Base-by-base conservation (phyloP, 2,113 vertebrate genomes). In the Daboia siamensis region DNA sequence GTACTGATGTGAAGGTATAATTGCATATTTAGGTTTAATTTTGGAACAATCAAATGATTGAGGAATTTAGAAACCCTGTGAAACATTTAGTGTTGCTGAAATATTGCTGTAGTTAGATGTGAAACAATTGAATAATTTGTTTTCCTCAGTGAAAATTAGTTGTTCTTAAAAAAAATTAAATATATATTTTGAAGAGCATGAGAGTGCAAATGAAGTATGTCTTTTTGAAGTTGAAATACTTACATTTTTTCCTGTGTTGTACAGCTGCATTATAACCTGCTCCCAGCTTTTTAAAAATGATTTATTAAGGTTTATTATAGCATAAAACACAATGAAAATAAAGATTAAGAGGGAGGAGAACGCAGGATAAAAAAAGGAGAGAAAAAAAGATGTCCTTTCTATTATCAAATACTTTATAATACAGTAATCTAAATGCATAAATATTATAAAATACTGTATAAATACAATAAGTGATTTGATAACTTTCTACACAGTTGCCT, bases 1-100 rank as follows among this genome's bases (percentile, higher is more conserved):
- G 98, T 88, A 99, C 98, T 80, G 98, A 99, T 94, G 98, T 99
- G 56, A 99, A 99, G 98, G 98, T 99, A 98, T 54, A 93, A 52
- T 85, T 89, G 24, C 0, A 0, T 0, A 0, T 92, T 94, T 59
- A 93, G 92, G 90, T 0, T 93, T 95, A 39, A 92, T 80, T 95
- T 94, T 93, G 92, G 87, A 95, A 89, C 46, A 93, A 51, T 92
- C 23, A 92, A 93, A 24, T 91, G 3, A 80, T 93, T 48, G 17
- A 87, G 91, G 85, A 94, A 7, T 61, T 92, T 91, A 61, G 64
- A 46, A 93, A 1, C 64, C 95, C 93, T 61, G 51, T 89, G 2
- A 88, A 93, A 93, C 13, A 54, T 0, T 85, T 93, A 89, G 89
- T 39, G 55, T 74, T 51, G 0, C 87, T 87, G 4, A 61, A 80